Base-by-base conservation (phyloP, 2,797 vertebrate species). In the Gallinago stenura region DNA sequence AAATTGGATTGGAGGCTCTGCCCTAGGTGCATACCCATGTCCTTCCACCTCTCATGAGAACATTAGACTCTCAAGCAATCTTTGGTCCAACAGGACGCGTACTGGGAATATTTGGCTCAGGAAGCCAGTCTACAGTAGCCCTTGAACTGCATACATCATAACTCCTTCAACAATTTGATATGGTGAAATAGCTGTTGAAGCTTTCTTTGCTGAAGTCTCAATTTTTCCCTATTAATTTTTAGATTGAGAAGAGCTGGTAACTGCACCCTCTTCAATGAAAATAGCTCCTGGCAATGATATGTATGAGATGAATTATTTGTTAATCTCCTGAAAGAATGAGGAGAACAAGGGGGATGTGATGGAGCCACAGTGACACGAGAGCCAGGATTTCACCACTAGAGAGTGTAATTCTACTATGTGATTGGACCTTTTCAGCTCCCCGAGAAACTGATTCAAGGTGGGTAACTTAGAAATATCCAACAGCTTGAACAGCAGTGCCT, bases 401-500 rank as follows among this genome's bases (percentile, higher is more conserved):
- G 78, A 95, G 81, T 92, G 83, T 95, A 78, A 87, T 83, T 93
- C 83, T 79, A 41, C 72, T 86, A 22, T 5, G 3, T 20, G 71
- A 81, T 66, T 84, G 92, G 86, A 90, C 87, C 73, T 95, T 87
- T 81, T 43, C 39, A 83, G 15, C 51, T 85, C 24, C 37, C 19
- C 18, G 16, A 84, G 41, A 77, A 88, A 30, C 12, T 22, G 33
- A 69, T 71, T 37, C 26, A 64, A 68, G 35, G 45, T 65, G 61
- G 15, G 41, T 19, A 72, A 65, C 6, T 87, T 26, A 53, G 58
- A 82, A 78, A 72, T 54, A 46, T 18, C 6, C 6, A 54, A 21
- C n/a, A 79, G 9, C 12, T 65, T 72, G 57, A 81, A 53, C 54
- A 69, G 26, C 26, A 26, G 54, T 90, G 61, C 41, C 43, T 76